Evolutionary conservation across 2,888 invertebrate species (phyloP).

Genomic region (Tenodera sinensis): DNA sequence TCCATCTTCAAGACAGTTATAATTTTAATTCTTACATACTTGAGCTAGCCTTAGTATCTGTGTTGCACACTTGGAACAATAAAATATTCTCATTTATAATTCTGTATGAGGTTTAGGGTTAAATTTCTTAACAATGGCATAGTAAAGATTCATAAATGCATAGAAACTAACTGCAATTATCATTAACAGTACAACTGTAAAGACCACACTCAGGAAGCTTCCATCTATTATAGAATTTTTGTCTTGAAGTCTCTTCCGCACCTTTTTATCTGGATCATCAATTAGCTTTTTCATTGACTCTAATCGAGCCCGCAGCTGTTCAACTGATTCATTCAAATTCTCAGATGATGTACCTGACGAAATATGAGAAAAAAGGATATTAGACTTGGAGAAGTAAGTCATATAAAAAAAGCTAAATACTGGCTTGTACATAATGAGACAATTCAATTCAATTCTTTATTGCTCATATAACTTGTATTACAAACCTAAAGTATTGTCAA

Average conservation of each 20-base stretch:
- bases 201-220: constrained; percentile 78
- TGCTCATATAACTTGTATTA: too few relatives aligned
- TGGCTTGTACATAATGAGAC: too few relatives aligned
- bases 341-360: neutral
- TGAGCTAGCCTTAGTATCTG: neutral
- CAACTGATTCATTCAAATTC: constrained; percentile 62
- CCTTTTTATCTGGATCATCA: constrained; percentile 48
- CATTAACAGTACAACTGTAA: constrained; percentile 71
- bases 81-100: constrained; percentile 49
- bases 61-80: neutral
- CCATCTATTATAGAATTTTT: constrained; percentile 64
- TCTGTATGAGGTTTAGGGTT: constrained; percentile 72
- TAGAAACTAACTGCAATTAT: constrained; percentile 79
- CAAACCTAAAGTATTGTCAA: too few relatives aligned
- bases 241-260: constrained; percentile 40
- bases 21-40: neutral
- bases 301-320: constrained; percentile 72
- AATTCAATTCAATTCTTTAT: too few relatives aligned
- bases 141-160: constrained; percentile 79
- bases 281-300: constrained; percentile 78
- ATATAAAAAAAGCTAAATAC: too few relatives aligned
- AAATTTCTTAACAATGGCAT: constrained; percentile 78
- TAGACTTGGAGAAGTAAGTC: neutral
- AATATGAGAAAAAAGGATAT: neutral
- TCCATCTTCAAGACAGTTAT: neutral